Evolutionary conservation across 2,113 vertebrate species (phyloP).

Genomic region (Brachionichthys hirsutus): DNA sequence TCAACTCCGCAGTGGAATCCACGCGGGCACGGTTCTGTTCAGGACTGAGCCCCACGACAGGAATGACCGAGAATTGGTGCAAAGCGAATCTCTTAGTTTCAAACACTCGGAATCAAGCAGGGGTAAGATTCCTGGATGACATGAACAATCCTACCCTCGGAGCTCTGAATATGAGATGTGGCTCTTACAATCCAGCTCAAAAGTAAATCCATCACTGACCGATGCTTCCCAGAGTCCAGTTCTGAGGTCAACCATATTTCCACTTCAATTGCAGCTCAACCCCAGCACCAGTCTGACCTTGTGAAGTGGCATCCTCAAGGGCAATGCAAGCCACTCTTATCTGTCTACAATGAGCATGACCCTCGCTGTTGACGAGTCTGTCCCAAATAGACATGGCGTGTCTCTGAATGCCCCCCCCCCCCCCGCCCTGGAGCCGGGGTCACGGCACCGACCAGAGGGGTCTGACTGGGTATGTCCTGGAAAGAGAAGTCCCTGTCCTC

Average conservation of each 20-base stretch:
- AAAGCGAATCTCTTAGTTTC: not conserved
- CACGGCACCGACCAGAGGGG: constrained; percentile 18
- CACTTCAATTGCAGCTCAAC: constrained; percentile 4
- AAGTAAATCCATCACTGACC: not conserved
- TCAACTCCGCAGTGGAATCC: not conserved
- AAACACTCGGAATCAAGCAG: not conserved
- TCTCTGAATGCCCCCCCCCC: constrained; percentile 6
- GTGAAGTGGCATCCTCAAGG: constrained; percentile 28
- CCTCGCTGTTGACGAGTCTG: constrained; percentile 31
- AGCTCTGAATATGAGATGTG: constrained; percentile 3
- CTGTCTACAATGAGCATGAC: constrained; percentile 33
- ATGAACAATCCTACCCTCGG: constrained; percentile 3
- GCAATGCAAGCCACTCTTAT: constrained; percentile 10
- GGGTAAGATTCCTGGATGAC: not conserved
- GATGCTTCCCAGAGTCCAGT: constrained; percentile 34
- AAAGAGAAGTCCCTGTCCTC: constrained; percentile 5
- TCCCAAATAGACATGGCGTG: constrained; percentile 44
- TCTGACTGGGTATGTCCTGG: not conserved
- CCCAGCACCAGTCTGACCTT: constrained; percentile 30
- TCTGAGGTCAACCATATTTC: constrained; percentile 53
- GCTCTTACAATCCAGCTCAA: constrained; percentile 4
- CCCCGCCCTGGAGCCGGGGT: constrained; percentile 25
- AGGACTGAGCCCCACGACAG: not conserved
- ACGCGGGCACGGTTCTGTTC: not conserved
- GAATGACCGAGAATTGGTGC: not conserved